Percentiles rank a stretch among this genome's conserved stretches.
Conservation (phyloP, 2,797 vertebrate species). For the Balearica regulorum region DNA sequence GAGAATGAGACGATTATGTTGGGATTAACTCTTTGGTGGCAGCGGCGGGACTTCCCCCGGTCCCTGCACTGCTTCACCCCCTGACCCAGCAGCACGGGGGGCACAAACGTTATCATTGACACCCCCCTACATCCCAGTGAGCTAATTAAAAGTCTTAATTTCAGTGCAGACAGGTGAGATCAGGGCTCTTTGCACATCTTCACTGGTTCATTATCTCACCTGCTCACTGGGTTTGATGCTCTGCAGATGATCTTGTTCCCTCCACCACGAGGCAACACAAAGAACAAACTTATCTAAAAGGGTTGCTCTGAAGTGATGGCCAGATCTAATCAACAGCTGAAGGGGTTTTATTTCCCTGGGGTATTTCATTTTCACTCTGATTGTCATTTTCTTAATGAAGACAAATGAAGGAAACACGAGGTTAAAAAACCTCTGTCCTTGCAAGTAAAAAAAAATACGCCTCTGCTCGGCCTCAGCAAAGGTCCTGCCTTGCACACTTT, state of each 20-base stretch:
- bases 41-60: background rate
- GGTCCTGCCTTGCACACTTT: background rate
- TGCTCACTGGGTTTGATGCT: background rate
- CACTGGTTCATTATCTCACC: background rate
- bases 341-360: background rate
- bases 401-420: background rate
- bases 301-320: background rate
- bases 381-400: slow-evolving; percentile 1
- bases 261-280: fast-evolving
- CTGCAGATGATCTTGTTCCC: background rate
- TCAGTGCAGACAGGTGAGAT: background rate
- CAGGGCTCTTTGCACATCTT: fast-evolving
- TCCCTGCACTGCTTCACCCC: background rate
- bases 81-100: fast-evolving
- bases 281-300: background rate
- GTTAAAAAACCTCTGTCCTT: background rate
- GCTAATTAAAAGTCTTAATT: background rate
- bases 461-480: background rate
- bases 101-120: fast-evolving
- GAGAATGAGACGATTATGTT: background rate
- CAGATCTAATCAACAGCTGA: background rate
- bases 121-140: fast-evolving
- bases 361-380: background rate
- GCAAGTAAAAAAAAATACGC: background rate
- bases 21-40: slow-evolving; percentile 8